A percentile compares a stretch with the other conserved stretches of the same genome.
These are phyloP conservation scores for Scaptomyza flava DNA, from an alignment of 2,888 invertebrate genomes.

Conservation along the genomic window DNA sequence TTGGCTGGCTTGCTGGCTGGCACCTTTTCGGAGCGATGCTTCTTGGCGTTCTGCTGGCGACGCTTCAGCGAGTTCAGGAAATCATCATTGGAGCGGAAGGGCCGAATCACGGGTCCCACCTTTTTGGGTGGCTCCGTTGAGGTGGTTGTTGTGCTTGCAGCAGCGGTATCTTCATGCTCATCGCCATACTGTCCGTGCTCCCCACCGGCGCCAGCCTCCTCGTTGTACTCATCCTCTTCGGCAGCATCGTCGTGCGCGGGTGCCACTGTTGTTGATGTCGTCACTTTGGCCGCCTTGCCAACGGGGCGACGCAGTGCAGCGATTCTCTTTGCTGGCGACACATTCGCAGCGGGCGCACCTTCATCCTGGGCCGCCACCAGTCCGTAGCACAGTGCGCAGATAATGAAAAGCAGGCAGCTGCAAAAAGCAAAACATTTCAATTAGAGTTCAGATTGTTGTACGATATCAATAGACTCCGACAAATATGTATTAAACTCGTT, in stretches of 20 bases:
- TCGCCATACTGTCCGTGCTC: conserved; percentile 83
- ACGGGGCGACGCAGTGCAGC: conserved; percentile 79
- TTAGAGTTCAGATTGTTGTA: neutral
- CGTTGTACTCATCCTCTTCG: conserved; percentile 85
- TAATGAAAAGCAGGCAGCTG: conserved; percentile 78
- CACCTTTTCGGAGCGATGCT: conserved; percentile 85
- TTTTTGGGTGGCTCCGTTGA: conserved; percentile 90
- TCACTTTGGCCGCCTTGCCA: conserved; percentile 73
- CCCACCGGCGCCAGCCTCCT: conserved; percentile 82
- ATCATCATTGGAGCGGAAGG: conserved; percentile 92
- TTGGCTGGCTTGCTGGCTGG: conserved; percentile 69
- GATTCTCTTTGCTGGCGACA: conserved; percentile 71
- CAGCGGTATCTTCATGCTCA: conserved; percentile 85
- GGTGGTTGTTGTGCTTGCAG: conserved; percentile 85
- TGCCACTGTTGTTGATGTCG: conserved; percentile 81
- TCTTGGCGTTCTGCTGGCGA: conserved; percentile 89
- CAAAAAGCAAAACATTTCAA: neutral
- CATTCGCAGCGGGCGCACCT: conserved; percentile 51
- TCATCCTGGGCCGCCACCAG: conserved; percentile 72
- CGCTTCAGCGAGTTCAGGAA: conserved; percentile 90
- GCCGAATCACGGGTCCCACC: conserved; percentile 88
- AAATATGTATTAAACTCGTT: too few relatives aligned
- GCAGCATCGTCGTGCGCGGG: conserved; percentile 72
- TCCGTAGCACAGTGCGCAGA: conserved; percentile 73
- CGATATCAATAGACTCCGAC: too few relatives aligned